Percentiles rank a stretch among this genome's conserved stretches.
These are phyloP conservation scores for Osmerus eperlanus DNA, from an alignment of 2,113 vertebrate species.

Conservation along the genomic window DNA sequence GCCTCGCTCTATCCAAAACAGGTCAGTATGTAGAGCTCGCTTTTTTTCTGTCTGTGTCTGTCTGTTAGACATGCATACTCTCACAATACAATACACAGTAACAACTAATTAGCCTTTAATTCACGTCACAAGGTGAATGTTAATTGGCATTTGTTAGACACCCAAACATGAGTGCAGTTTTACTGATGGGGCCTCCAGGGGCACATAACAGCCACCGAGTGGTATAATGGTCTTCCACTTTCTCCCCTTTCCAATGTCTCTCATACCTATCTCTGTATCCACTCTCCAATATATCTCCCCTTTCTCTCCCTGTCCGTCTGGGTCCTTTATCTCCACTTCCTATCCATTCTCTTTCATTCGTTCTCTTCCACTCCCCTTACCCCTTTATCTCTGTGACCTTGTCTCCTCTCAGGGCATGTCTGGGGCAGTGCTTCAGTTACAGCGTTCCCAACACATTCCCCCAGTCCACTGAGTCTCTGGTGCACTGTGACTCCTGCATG, in stretches of 20 bases:
- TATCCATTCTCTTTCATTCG: neutral
- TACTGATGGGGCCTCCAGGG: neutral
- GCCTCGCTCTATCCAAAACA: conserved; percentile 96
- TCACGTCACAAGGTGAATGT: too few species aligned
- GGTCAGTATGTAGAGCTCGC: conserved; percentile 68
- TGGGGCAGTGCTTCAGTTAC: conserved; percentile 99
- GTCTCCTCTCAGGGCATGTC: conserved; percentile 80
- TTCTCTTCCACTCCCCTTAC: neutral
- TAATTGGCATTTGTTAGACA: too few species aligned
- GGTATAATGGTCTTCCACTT: too few species aligned
- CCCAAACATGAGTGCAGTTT: too few species aligned
- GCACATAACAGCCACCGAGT: too few species aligned
- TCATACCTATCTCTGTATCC: too few species aligned
- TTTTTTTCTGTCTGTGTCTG: conserved; percentile 35
- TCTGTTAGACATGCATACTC: conserved; percentile 18
- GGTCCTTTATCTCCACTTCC: neutral
- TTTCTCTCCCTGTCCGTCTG: conserved; percentile 20
- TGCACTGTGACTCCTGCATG: conserved; percentile 99
- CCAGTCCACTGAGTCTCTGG: conserved; percentile 95
- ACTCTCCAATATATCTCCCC: conserved; percentile 16
- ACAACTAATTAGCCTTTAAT: too few species aligned
- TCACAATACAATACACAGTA: too few species aligned
- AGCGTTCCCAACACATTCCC: conserved; percentile 99
- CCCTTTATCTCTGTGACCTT: conserved; percentile 9
- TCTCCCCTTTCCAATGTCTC: too few species aligned